Conservation (phyloP, 2,797 vertebrate species). For the Gymnothorax javanicus region DNA sequence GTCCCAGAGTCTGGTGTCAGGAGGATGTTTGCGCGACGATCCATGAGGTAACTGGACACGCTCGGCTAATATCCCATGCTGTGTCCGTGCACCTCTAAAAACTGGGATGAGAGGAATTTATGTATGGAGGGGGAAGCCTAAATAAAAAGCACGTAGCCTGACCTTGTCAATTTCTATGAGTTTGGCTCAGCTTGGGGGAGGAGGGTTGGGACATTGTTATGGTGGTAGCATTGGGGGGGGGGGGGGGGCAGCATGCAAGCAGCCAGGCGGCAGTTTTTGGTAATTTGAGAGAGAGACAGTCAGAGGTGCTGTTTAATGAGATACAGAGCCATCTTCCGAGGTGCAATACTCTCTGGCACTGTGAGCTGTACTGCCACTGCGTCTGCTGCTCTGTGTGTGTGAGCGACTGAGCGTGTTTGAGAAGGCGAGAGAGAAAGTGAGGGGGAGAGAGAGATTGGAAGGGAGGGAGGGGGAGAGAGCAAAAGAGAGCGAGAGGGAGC, state of each 20-base stretch:
- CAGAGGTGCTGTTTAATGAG: conserved; percentile 54
- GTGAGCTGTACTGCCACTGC: conserved; percentile 69
- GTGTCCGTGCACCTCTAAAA: conserved; percentile 40
- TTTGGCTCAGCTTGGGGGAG: conserved; percentile 54
- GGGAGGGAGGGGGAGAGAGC: conserved; percentile 58
- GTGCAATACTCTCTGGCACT: conserved; percentile 56
- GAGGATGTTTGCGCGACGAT: conserved; percentile 60
- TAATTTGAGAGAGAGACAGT: conserved; percentile 30
- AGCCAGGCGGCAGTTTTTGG: conserved; percentile 43
- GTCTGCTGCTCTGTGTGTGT: conserved; percentile 43
- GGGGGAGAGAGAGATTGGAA: conserved; percentile 69
- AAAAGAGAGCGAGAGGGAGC: conserved; percentile 51
- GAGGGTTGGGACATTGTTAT: conserved; percentile 37
- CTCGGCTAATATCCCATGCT: conserved; percentile 43
- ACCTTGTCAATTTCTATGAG: conserved; percentile 70
- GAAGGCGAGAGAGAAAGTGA: conserved; percentile 51
- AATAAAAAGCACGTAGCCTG: conserved; percentile 61
- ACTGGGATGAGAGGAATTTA: conserved; percentile 45
- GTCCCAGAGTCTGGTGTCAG: conserved; percentile 55
- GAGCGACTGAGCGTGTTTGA: conserved; percentile 44
- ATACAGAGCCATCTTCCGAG: conserved; percentile 41
- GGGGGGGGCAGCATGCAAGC: not conserved
- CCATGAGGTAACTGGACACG: conserved; percentile 56
- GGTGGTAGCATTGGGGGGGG: not conserved
- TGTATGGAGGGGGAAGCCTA: conserved; percentile 39